Evolutionary conservation across 2,888 invertebrate species (phyloP), one percentile per base, ranked within the genome.

Genomic region (Diabrotica balteata): DNA sequence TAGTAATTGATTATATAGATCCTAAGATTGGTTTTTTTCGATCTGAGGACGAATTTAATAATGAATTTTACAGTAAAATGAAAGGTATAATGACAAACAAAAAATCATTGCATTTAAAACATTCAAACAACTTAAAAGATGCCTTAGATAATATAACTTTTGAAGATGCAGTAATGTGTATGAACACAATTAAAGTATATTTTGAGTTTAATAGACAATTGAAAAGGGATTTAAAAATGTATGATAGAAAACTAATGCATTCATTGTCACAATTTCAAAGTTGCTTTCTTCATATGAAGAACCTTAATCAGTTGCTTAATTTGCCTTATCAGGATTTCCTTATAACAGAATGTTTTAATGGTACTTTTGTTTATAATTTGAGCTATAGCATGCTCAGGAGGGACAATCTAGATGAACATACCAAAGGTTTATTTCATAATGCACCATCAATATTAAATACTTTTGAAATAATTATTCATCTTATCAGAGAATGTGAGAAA

Each of bases 331-430:
- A 85, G 47, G 82, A 84, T 72, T 86, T 88, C 51, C 83, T 85
- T 49, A 86, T 91, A 77, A 87, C 87, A n/a, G 88, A 89, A 75
- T 85, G 89, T 70, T 93, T 88, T 73, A 91, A 92, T 82, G 93
- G 94, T 0, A 91, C 92, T 0, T 90, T 93, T 81, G 80, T 92
- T 1, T 94, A 93, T 76, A 94, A 94, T 84, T 83, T 91, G 43
- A 89, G 89, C 67, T 82, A 84, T 44, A 88, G 89, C 82, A 85
- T 93, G 58, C 87, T 87, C 69, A 79, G 81, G 74, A 69, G 77
- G 60, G 73, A 67, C 42, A 73, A 77, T 62, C 62, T 78, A 47
- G 74, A 76, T 49, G 65, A 70, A n/a, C 79, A 79, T 64, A 52
- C 79, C 11, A 65, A 73, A 42, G 58, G 71, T 32, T 66, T 77